Percentiles rank a stretch among this genome's conserved stretches.
These are phyloP conservation scores for Atta colombica DNA, from an alignment of 1,140 invertebrate genomes.

Conservation along the genomic window DNA sequence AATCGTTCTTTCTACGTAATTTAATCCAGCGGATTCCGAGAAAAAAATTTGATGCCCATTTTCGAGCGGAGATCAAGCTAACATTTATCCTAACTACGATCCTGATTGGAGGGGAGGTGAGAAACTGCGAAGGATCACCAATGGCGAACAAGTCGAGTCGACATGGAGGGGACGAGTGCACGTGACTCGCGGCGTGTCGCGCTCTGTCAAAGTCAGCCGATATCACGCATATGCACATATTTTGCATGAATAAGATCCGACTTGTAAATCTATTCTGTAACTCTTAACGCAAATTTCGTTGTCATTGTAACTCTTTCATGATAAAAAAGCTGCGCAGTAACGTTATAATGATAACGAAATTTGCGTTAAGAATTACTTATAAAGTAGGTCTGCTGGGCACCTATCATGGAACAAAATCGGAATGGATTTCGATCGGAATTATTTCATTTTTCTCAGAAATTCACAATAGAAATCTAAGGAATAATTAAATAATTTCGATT, in stretches of 20 bases:
- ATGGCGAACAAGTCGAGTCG: constrained; percentile 52
- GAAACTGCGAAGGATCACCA: constrained; percentile 50
- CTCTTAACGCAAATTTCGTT: too few relatives aligned
- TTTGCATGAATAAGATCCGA: neutral
- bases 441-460: too few relatives aligned
- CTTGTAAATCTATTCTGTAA: too few relatives aligned
- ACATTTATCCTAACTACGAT: neutral
- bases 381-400: too few relatives aligned
- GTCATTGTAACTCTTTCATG: too few relatives aligned
- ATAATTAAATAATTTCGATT: too few relatives aligned
- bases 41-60: neutral
- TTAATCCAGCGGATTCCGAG: neutral
- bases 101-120: constrained; percentile 29
- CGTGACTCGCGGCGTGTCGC: constrained; percentile 73
- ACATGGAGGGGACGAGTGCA: constrained; percentile 62
- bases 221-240: neutral
- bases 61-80: neutral
- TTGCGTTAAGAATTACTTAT: too few relatives aligned
- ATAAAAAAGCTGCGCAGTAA: too few relatives aligned
- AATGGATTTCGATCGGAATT: too few relatives aligned
- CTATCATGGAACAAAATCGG: too few relatives aligned
- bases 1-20: neutral
- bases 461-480: too few relatives aligned
- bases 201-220: constrained; percentile 57
- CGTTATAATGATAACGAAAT: too few relatives aligned